Evolutionary conservation across 2,888 invertebrate genomes (phyloP), one percentile per base, ranked within the genome.

Genomic region (Timema podura): DNA sequence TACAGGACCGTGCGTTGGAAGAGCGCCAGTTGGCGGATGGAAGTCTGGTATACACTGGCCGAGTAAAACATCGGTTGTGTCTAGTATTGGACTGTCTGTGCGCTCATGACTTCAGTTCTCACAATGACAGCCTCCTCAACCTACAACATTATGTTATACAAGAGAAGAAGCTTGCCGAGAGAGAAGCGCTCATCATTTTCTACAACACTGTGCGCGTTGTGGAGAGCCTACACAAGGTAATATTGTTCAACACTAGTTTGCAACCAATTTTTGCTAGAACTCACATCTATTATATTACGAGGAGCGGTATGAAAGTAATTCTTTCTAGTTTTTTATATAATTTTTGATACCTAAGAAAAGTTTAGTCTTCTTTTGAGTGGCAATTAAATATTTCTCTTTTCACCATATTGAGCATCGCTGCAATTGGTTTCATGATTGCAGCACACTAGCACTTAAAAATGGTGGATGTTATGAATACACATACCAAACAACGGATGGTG

Each of bases 71-170:
- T 74, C 82, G 91, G 48, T 80, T 91, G 5, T 89, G 90, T 78
- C 83, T 92, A 10, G 89, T 91, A 0, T 81, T 92, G 57, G 92
- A 92, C 79, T 91, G 91, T 78, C 85, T 91, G 7, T 87, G 87
- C 5, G 84, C 89, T 0, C 91, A 91, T 77, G 90, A 91, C 77
- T 87, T 85, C 76, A 83, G 83, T 75, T 80, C 82, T 11, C 78
- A 80, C 74, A 83, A 84, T 75, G 85, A 84, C 0, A 86, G 88
- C 76, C 78, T 89, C 44, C 85, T 89, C 49, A 91, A 89, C 78
- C 82, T 91, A 5, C 90, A 91, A 77, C 88, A 91, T 77, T 90
- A 91, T 78, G 90, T 92, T 44, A 91, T 91, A 65, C 87, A 87
- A 80, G 89, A 90, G 72, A 91, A 91, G 78, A 90, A 89, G 77